Percentiles rank a stretch among this genome's conserved stretches.
phyloP scores from a whole-genome alignment of 2,797 vertebrate genomes.

The Nannoperca australis region DNA sequence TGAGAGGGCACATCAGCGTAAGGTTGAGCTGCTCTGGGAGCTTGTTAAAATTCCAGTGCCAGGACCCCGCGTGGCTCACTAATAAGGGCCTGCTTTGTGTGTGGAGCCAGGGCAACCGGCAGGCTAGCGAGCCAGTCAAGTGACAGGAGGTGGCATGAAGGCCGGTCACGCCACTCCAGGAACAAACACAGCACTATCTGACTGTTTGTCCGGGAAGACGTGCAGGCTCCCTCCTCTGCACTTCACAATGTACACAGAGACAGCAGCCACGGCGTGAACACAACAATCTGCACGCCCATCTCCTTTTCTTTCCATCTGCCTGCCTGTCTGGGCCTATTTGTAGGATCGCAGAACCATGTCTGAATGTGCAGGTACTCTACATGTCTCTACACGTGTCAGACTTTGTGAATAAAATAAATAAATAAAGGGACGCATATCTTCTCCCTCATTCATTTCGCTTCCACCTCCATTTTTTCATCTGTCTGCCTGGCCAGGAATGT shows the following conservation, averaged over 20 bases:
- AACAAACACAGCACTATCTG: slow-evolving; percentile 73
- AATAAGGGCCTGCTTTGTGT: slow-evolving; percentile 79
- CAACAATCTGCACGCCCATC: slow-evolving; percentile 32
- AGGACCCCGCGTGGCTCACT: slow-evolving; percentile 69
- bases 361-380: slow-evolving; percentile 25
- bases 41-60: slow-evolving; percentile 84
- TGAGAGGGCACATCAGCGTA: slow-evolving; percentile 70
- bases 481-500: slow-evolving; percentile 8
- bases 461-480: slow-evolving; percentile 28
- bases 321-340: slow-evolving; percentile 43
- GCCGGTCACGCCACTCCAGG: slow-evolving; percentile 74
- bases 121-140: slow-evolving; percentile 70
- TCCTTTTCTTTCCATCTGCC: slow-evolving; percentile 39
- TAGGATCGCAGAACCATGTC: slow-evolving; percentile 6
- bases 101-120: slow-evolving; percentile 61
- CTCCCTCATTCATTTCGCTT: slow-evolving; percentile 24
- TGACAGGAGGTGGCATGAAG: slow-evolving; percentile 75
- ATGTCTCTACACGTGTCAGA: slow-evolving; percentile 20
- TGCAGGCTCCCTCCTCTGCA: slow-evolving; percentile 32
- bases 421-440: slow-evolving; percentile 20
- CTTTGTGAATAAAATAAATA: slow-evolving; percentile 30
- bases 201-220: slow-evolving; percentile 48
- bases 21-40: slow-evolving; percentile 73
- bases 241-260: slow-evolving; percentile 41
- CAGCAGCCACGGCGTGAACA: slow-evolving; percentile 12